phyloP scores from a whole-genome alignment of 92 coral and sea anemone genomes.

The Palythoa grandis region DNA sequence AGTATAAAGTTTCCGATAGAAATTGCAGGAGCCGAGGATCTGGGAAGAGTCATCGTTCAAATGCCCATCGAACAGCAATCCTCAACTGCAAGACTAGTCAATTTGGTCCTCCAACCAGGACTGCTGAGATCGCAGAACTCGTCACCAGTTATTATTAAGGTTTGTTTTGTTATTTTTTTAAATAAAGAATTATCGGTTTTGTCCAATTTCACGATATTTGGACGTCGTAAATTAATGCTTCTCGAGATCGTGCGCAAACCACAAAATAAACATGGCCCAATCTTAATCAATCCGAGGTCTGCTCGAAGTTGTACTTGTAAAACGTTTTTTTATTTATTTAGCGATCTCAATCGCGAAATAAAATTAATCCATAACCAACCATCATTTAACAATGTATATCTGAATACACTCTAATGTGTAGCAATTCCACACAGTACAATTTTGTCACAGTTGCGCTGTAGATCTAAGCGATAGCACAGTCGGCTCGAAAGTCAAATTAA shows the following conservation, averaged over 20 bases:
- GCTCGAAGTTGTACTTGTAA: not conserved
- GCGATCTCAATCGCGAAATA: too few relatives aligned
- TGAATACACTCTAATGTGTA: too few relatives aligned
- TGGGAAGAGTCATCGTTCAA: conserved; percentile 82
- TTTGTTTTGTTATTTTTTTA: conserved; percentile 31
- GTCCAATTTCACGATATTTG: not conserved
- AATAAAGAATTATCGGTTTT: not conserved
- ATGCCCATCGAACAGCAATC: conserved; percentile 92
- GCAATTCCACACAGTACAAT: too few relatives aligned
- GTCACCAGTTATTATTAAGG: conserved; percentile 89
- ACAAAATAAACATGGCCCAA: not conserved
- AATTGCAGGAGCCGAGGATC: conserved; percentile 79
- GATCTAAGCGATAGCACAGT: not conserved
- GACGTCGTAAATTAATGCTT: not conserved
- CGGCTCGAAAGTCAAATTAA: not conserved
- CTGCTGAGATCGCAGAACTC: conserved; percentile 77
- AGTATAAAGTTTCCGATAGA: conserved; percentile 92
- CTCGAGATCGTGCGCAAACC: not conserved
- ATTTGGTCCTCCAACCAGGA: conserved; percentile 89
- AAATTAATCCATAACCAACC: too few relatives aligned
- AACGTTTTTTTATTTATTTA: not conserved
- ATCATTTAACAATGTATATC: too few relatives aligned
- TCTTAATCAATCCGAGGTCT: not conserved
- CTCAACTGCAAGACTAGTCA: conserved; percentile 79
- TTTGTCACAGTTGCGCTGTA: too few relatives aligned